Base-by-base conservation (phyloP, 2,797 vertebrate genomes). In the Ctenopoma kingsleyae region DNA sequence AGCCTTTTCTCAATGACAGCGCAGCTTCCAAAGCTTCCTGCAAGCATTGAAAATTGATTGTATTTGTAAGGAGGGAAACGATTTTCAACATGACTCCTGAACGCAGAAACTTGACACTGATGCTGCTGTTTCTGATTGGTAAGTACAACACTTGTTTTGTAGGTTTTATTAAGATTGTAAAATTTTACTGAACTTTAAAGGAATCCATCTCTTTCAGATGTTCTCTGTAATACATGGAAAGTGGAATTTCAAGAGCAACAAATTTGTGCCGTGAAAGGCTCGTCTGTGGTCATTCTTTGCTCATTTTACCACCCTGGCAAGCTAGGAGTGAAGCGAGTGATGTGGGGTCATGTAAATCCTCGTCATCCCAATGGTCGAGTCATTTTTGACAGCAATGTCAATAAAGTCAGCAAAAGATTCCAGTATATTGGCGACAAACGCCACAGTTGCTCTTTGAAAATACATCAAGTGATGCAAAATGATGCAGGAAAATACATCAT, bases 401-500 rank as follows among this genome's bases (percentile, higher is more conserved):
- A 0, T 2, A n/a, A 43, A 15, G 2, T 2, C 15, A 0, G 2
- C 1, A 0, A 12, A 16, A 43, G 60, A 36, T 67, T 65, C 8
- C 35, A 54, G 20, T 81, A 73, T 19, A 59, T 75, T 27, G 73
- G 73, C 38, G 47, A 87, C 44, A 54, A 8, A 8, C 8, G 1
- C 11, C 16, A 51, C 10, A 60, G 70, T 27, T 84, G 82, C 17
- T 79, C 72, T 61, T 59, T 79, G 22, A 70, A 67, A 75, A 83
- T 85, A 63, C 25, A 64, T 7, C 19, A 52, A 38, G 59, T 81
- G 58, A 52, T 52, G 12, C 13, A 9, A 3, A 38, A 8, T 1
- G 74, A 82, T 56, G 17, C 12, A 41, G 79, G 79, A 44, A 53
- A 32, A 58, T 75, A 69, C 41, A 10, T 16, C 3, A 59, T 82